Base-by-base conservation (phyloP, 2,888 invertebrate genomes). In the Mayetiola destructor region DNA sequence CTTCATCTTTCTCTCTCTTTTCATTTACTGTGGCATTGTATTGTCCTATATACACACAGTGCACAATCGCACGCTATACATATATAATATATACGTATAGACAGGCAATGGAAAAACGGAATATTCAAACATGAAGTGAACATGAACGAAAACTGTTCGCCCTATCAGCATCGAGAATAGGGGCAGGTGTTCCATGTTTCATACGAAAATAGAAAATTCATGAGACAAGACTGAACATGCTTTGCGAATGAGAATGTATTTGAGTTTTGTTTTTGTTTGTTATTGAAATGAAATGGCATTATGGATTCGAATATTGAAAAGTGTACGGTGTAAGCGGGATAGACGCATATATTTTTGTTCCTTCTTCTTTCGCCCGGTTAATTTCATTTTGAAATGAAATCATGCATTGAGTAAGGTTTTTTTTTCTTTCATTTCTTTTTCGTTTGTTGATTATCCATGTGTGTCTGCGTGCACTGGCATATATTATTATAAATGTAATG, bases 141-240 rank as follows among this genome's bases (percentile, higher is more conserved):
- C 8, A 32, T 12, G 55, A 37, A 27, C 23, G 16, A 53, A 55
- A 36, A 3, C n/a, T 36, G 30, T 52, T 59, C 27, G 48, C 53
- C 60, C 59, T 57, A 60, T 60, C 59, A 60, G 59, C 40, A 55
- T 36, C 55, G 55, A 48, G 56, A 52, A 60, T 59, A 60, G 57
- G 60, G 60, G 60, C 60, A 60, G 60, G 60, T 60, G 60, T 60
- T 59, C 58, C 21, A 18, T 21, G 23, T n/a, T 29, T 12, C 30
- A 52, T 18, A 35, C 2, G 4, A 21, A 29, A 35, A 54, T 35
- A 54, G 35, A 32, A 32, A 54, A 54, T 48, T 27, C 27, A 48
- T 23, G 27, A 48, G 27, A 42, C 16, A 12, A 42, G 42, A 42
- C 21, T 14, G 37, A n/a, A 4, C n/a, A 12, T 37, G 5, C 37